phyloP scores from a whole-genome alignment of 2,797 vertebrate genomes.

The Betta splendens region DNA sequence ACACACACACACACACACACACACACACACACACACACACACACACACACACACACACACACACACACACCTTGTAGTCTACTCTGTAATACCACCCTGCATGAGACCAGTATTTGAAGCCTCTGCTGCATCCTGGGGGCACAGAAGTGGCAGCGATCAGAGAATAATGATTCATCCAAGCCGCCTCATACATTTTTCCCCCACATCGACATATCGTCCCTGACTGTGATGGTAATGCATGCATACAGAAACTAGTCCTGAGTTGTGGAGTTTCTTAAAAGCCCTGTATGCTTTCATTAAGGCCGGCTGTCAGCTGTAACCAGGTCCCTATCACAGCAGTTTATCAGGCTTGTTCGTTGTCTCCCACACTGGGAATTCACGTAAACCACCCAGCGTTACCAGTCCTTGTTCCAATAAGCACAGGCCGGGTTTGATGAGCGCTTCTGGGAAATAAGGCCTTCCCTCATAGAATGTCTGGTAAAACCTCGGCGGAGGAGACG shows the following conservation, averaged over 20 bases:
- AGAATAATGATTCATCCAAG: slow-evolving; percentile 47
- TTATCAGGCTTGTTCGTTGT: neutral
- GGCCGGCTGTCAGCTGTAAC: slow-evolving; percentile 6
- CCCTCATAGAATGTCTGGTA: neutral
- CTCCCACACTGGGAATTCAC: slow-evolving; percentile 12
- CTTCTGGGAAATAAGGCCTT: slow-evolving; percentile 31
- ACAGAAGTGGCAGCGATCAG: slow-evolving; percentile 38
- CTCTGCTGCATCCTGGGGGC: slow-evolving; percentile 27
- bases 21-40: slow-evolving; percentile 1
- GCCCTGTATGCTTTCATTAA: slow-evolving; percentile 2
- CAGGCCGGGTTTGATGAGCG: slow-evolving; percentile 8
- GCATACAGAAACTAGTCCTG: slow-evolving; percentile 14
- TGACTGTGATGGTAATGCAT: slow-evolving; percentile 14
- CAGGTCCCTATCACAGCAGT: neutral
- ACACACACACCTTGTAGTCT: slow-evolving; percentile 18
- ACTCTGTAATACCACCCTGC: slow-evolving; percentile 32
- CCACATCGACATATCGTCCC: slow-evolving; percentile 4
- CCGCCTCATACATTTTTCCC: slow-evolving; percentile 3
- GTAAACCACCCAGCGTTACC: slow-evolving; percentile 5
- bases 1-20: neutral
- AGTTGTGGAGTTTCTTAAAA: slow-evolving; percentile 13
- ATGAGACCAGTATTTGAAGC: slow-evolving; percentile 42
- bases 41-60: slow-evolving; percentile 3
- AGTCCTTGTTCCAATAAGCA: slow-evolving; percentile 6
- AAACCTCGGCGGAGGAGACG: slow-evolving; percentile 27